Conservation (phyloP, 2,113 vertebrate species). For the Pedetes capensis region DNA sequence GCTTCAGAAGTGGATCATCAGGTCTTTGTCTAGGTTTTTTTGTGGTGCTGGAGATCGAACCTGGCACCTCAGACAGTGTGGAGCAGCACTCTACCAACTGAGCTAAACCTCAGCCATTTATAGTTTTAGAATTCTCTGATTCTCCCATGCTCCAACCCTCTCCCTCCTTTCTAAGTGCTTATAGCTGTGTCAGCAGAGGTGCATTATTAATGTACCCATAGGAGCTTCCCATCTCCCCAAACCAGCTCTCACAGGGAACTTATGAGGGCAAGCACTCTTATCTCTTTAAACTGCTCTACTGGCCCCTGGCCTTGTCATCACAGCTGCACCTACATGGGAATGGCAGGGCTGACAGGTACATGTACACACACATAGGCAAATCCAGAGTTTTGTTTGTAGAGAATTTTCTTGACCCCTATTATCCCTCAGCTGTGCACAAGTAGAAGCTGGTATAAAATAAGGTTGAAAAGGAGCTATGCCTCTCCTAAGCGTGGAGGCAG, state of each 20-base stretch:
- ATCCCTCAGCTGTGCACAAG: background rate
- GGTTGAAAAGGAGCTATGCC: background rate
- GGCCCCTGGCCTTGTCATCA: background rate
- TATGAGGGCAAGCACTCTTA: background rate
- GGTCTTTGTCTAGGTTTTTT: too few species aligned
- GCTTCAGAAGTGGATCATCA: too few species aligned
- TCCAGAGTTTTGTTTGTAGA: background rate
- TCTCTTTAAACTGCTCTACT: background rate
- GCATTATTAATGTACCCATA: background rate
- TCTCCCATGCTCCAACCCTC: background rate
- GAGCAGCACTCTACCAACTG: too few species aligned
- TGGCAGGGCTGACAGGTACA: background rate
- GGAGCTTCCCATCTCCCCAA: background rate
- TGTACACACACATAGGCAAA: background rate
- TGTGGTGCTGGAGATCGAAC: too few species aligned
- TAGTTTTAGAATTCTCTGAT: background rate
- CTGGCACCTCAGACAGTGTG: too few species aligned
- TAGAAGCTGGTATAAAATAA: background rate
- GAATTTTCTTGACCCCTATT: background rate
- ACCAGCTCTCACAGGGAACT: background rate
- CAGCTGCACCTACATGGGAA: too few species aligned
- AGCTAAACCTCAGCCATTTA: too few species aligned
- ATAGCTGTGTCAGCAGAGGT: background rate
- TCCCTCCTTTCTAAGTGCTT: background rate
- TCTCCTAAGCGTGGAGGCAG: background rate